phyloP scores from a whole-genome alignment of 2,797 vertebrate genomes.

The Rhinella marina region DNA sequence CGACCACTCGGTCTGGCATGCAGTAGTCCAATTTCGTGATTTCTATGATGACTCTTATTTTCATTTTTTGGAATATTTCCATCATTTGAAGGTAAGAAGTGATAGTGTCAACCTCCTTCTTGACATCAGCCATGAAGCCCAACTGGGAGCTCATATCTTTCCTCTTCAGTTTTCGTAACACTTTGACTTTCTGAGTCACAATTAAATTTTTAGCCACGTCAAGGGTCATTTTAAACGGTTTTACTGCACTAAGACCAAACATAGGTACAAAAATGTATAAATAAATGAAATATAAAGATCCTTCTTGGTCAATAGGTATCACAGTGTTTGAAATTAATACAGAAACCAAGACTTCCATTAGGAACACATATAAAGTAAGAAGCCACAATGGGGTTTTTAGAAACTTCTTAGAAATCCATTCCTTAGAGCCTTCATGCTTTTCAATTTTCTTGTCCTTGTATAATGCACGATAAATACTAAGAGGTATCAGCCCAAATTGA shows the following conservation, averaged over 20 bases:
- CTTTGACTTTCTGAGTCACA: slow-evolving; percentile 71
- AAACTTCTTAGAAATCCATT: slow-evolving; percentile 70
- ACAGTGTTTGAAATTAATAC: too few species aligned
- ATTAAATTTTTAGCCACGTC: slow-evolving; percentile 72
- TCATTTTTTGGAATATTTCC: slow-evolving; percentile 74
- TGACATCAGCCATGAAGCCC: slow-evolving; percentile 92
- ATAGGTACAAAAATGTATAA: too few species aligned
- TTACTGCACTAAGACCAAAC: slow-evolving; percentile 59
- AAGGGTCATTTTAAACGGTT: slow-evolving; percentile 66
- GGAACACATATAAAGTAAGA: too few species aligned
- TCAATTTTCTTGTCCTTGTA: slow-evolving; percentile 66
- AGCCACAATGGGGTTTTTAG: too few species aligned
- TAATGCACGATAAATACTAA: slow-evolving; percentile 81
- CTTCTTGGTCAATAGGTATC: too few species aligned
- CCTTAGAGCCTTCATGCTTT: slow-evolving; percentile 53
- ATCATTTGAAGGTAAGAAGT: slow-evolving; percentile 74
- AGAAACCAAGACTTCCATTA: neutral
- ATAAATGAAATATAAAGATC: too few species aligned
- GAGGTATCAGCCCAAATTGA: slow-evolving; percentile 82
- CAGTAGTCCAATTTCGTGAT: slow-evolving; percentile 89
- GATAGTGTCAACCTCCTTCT: slow-evolving; percentile 83
- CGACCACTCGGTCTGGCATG: slow-evolving; percentile 82
- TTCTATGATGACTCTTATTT: slow-evolving; percentile 85
- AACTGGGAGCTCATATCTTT: slow-evolving; percentile 83
- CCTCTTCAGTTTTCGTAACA: slow-evolving; percentile 74